Conservation (phyloP, 2,113 vertebrate species). For the Mungos mungo region DNA sequence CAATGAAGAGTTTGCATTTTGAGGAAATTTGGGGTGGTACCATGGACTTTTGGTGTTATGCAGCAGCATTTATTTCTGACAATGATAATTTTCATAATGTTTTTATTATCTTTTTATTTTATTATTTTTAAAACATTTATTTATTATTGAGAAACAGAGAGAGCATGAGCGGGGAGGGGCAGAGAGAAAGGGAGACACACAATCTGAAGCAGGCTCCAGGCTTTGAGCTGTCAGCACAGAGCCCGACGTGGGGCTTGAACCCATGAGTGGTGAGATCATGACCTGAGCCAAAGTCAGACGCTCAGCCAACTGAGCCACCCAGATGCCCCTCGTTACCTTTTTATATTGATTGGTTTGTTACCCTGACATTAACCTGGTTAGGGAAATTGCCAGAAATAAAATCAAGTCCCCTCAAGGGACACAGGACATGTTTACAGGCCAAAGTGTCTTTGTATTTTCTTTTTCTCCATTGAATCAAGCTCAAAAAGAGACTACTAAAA, state of each 20-base stretch:
- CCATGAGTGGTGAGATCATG: too few relatives aligned
- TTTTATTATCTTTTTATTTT: too few relatives aligned
- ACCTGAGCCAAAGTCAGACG: too few relatives aligned
- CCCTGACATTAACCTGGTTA: neutral
- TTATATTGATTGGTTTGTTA: neutral
- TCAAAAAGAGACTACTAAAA: neutral
- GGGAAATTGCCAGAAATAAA: neutral
- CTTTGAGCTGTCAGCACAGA: too few relatives aligned
- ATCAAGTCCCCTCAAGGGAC: neutral
- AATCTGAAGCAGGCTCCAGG: too few relatives aligned
- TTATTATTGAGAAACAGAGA: too few relatives aligned
- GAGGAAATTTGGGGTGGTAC: neutral
- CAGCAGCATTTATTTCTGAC: neutral
- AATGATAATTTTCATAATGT: neutral
- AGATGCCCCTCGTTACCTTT: too few relatives aligned
- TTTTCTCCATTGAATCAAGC: neutral
- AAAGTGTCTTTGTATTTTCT: neutral
- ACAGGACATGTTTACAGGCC: neutral
- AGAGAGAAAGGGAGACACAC: too few relatives aligned
- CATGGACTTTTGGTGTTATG: neutral
- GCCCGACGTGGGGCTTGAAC: too few relatives aligned
- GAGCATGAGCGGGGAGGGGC: too few relatives aligned
- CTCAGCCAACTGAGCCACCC: too few relatives aligned
- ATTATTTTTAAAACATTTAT: too few relatives aligned
- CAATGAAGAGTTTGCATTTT: neutral